These are phyloP conservation scores for Schrankia costaestrigalis DNA, from an alignment of 2,888 invertebrate genomes.

Conservation along the genomic window DNA sequence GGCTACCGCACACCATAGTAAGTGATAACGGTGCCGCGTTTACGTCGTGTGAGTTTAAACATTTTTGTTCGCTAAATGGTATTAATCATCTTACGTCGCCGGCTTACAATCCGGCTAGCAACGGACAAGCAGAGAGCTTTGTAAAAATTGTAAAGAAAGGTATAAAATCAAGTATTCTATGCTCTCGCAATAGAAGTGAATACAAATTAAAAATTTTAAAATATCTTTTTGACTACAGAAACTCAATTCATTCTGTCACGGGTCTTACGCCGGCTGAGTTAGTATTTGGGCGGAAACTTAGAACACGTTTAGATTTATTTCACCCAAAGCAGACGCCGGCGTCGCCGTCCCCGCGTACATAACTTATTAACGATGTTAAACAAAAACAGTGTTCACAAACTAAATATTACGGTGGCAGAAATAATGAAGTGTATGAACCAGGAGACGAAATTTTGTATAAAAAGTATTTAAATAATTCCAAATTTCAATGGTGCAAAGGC, in stretches of 20 bases:
- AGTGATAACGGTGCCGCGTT: neutral
- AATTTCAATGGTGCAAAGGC: too few species aligned
- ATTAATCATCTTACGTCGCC: neutral
- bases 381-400: neutral
- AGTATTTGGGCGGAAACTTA: too few species aligned
- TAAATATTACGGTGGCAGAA: too few species aligned
- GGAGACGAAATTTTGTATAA: too few species aligned
- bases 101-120: neutral
- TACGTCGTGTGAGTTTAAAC: too few species aligned
- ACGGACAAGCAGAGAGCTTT: neutral
- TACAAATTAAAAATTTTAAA: too few species aligned
- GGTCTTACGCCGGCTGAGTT: neutral
- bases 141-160: neutral
- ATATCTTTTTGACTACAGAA: too few species aligned
- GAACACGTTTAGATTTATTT: neutral
- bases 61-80: neutral
- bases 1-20: constrained; percentile 4
- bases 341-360: neutral
- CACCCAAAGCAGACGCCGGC: neutral
- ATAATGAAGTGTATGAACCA: too few species aligned
- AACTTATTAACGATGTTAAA: neutral
- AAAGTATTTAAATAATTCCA: too few species aligned
- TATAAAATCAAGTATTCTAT: too few species aligned
- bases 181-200: too few species aligned
- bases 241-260: neutral